Conservation (phyloP, 2,113 vertebrate species). For the cattle (Bos taurus) region DNA sequence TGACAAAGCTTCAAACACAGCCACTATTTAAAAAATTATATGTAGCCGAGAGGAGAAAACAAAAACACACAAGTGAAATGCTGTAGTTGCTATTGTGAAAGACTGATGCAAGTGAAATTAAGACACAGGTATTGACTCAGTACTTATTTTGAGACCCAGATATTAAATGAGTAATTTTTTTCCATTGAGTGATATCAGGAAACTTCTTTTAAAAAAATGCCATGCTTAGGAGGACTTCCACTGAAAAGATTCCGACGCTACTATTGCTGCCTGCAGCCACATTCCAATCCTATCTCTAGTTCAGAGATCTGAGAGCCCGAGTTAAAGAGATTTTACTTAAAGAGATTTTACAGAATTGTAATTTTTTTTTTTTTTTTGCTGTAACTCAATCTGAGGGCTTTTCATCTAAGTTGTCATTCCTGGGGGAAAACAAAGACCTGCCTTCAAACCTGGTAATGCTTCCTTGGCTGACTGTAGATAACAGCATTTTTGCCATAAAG, state of each 20-base stretch:
- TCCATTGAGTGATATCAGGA: background rate
- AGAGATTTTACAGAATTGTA: constrained; percentile 50
- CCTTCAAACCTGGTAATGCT: background rate
- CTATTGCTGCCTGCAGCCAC: constrained; percentile 28
- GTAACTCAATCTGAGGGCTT: constrained; percentile 44
- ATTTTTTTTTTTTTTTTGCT: constrained; percentile 10
- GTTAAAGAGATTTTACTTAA: constrained; percentile 43
- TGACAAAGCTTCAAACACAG: background rate
- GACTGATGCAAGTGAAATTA: background rate
- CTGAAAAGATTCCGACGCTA: constrained; percentile 18
- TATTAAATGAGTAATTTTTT: background rate
- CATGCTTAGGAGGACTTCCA: constrained; percentile 6
- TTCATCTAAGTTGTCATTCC: constrained; percentile 54
- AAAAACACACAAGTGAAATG: background rate
- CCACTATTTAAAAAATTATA: background rate
- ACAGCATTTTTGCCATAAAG: background rate
- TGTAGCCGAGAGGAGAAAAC: background rate
- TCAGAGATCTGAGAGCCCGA: constrained; percentile 57
- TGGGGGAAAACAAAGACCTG: constrained; percentile 24
- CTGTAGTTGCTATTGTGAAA: background rate
- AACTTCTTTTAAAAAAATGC: constrained; percentile 4
- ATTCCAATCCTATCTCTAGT: constrained; percentile 70
- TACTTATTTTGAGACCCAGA: constrained; percentile 12
- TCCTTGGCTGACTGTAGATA: background rate
- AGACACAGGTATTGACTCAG: background rate